Evolutionary conservation across 2,113 vertebrate genomes (phyloP).

Genomic region (Indicator indicator): DNA sequence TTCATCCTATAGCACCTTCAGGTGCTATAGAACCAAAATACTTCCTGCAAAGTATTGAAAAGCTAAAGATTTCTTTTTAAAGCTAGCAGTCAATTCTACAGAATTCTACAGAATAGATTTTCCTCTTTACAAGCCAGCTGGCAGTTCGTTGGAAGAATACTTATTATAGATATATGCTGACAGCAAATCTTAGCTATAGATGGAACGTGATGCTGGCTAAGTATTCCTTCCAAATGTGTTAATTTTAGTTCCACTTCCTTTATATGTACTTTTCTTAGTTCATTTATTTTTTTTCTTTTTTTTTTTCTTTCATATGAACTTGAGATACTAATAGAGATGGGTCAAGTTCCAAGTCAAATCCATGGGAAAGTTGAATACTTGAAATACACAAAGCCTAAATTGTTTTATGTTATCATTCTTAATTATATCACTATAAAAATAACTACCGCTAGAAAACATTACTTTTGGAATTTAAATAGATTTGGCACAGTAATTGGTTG

Average conservation of each 20-base stretch:
- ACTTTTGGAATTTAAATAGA: conserved; percentile 5
- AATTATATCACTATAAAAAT: neutral
- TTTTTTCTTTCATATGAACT: neutral
- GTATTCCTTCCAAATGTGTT: conserved; percentile 32
- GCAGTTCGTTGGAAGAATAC: conserved; percentile 52
- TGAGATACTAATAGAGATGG: neutral
- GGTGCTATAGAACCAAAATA: conserved; percentile 26
- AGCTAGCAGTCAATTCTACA: neutral
- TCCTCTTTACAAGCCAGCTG: conserved; percentile 55
- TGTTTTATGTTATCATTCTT: neutral
- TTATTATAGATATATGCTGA: conserved; percentile 50
- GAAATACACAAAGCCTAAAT: neutral
- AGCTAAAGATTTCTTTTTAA: conserved; percentile 44
- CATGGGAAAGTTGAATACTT: neutral
- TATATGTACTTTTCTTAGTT: conserved; percentile 5
- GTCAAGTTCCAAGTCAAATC: neutral
- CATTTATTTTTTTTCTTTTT: neutral
- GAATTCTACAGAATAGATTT: conserved; percentile 32
- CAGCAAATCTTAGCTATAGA: conserved; percentile 40
- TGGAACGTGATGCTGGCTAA: conserved; percentile 29
- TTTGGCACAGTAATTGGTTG: neutral
- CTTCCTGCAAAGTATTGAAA: conserved; percentile 3
- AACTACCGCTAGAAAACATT: neutral
- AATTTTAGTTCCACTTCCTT: conserved; percentile 58
- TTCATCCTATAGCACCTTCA: too few species aligned